Base-by-base conservation (phyloP, 2,888 invertebrate species). In the Zaprionus obscuricornis region DNA sequence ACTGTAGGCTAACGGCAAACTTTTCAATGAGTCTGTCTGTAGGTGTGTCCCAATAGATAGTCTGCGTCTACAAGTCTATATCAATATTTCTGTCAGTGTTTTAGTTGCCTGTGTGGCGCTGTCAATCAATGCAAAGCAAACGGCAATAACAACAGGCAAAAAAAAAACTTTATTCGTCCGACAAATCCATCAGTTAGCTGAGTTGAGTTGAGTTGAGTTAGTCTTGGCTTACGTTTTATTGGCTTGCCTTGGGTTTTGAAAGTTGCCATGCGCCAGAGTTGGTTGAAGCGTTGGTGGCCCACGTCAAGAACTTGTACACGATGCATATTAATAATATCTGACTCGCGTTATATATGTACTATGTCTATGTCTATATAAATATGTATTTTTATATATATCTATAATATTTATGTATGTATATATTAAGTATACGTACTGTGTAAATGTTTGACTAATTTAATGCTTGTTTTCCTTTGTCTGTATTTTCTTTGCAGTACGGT, bases 401-500 rank as follows among this genome's bases (percentile, higher is more conserved):
- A n/a, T n/a, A n/a, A n/a, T n/a, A n/a, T n/a, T n/a, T n/a, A n/a
- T n/a, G n/a, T n/a, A n/a, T n/a, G n/a, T n/a, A n/a, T n/a, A n/a
- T n/a, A n/a, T n/a, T n/a, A n/a, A n/a, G n/a, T n/a, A n/a, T n/a
- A n/a, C n/a, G n/a, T n/a, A n/a, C 39, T 64, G 64, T 65, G 24
- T 64, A 64, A 65, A 50, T 49, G 24, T 33, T 65, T 51, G 39
- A 29, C 64, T 67, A 60, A 69, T 66, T 42, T 31, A 29, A 17
- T 34, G 26, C 39, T 6, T 4, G 4, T 5, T 22, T 17, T 6
- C 14, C 11, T 24, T 6, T 24, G 14, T 39, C 24, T 39, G 14
- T 24, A 14, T 14, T 24, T 11, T 39, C 17, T 2, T 10, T 34
- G 10, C 93, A 97, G 97, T 96, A 95, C 84, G 95, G 96, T 77